phyloP scores from a whole-genome alignment of 92 coral and sea anemone species.

The Epizoanthus illoricatus region DNA sequence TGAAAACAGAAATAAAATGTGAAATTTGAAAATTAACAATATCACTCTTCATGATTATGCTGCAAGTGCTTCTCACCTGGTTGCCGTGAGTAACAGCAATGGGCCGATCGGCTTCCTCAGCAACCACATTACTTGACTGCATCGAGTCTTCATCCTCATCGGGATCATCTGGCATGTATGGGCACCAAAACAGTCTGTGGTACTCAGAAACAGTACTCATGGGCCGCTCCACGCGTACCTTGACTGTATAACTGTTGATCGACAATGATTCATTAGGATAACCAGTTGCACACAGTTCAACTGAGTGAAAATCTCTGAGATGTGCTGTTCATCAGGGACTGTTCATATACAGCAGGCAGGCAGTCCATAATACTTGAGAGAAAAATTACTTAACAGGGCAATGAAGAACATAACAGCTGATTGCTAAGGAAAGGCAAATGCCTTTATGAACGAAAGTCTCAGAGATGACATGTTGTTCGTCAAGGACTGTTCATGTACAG shows the following conservation, averaged over 20 bases:
- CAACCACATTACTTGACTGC: slow-evolving; percentile 45
- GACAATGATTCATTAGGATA: not conserved
- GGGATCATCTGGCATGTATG: slow-evolving; percentile 75
- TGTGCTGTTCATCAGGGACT: too few relatives aligned
- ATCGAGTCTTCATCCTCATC: slow-evolving; percentile 51
- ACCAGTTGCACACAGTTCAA: too few relatives aligned
- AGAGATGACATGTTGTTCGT: too few relatives aligned
- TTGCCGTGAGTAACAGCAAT: slow-evolving; percentile 78
- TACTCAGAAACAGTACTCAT: slow-evolving; percentile 57
- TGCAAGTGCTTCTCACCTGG: slow-evolving; percentile 50
- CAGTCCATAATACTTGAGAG: too few relatives aligned
- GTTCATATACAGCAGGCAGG: too few relatives aligned
- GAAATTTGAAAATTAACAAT: not conserved
- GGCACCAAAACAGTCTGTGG: slow-evolving; percentile 87
- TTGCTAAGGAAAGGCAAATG: too few relatives aligned
- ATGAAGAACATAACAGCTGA: too few relatives aligned
- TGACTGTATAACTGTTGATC: slow-evolving; percentile 64
- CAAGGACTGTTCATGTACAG: too few relatives aligned
- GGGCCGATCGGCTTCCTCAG: slow-evolving; percentile 49
- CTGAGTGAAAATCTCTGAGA: too few relatives aligned
- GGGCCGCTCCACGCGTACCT: slow-evolving; percentile 78
- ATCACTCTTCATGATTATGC: not conserved
- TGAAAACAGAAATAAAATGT: not conserved
- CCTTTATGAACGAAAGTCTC: too few relatives aligned
- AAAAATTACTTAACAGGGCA: too few relatives aligned